Evolutionary conservation across 2,888 invertebrate species (phyloP), one percentile per base, ranked within the genome.

Genomic region (Rhingia campestris): DNA sequence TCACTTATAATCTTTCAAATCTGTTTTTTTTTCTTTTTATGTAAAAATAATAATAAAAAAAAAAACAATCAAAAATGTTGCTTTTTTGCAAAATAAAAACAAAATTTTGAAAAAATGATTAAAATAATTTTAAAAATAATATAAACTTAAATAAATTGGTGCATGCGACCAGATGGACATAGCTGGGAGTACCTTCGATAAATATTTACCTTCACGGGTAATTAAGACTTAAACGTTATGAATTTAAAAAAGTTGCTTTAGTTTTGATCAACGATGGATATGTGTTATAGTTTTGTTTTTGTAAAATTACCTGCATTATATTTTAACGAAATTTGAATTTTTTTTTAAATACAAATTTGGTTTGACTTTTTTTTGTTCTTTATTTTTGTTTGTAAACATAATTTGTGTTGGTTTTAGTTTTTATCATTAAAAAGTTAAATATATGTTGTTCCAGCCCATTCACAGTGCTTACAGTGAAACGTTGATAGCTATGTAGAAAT

Each of bases 111-210:
- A 64, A 72, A 9, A 10, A 32, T 10, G 41, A 67, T 35, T 2
- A 51, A 67, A 47, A 37, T 45, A 54, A 35, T 7, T 45, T 49
- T 5, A 32, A 66, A 7, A 22, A 22, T 22, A 22, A 22, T 22
- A 22, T 22, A 64, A 64, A 41, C 4, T 35, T 14, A 12, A 72
- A 51, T 58, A 53, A 67, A 72, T 37, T 61, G 70, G 47, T 84
- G 70, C 53, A 74, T 75, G 87, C 89, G 39, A 89, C 87, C 89
- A 91, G 91, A 89, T 91, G 91, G 91, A 90, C 90, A 86, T 91
- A 90, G 90, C 89, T 87, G 88, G 87, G 87, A 87, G 87, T 87
- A 86, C 81, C 86, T 86, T 87, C 86, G 81, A 86, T 87, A 85
- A 81, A 87, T 87, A 82, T 86, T 87, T 86, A 87, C 87, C 86